Conservation (phyloP, 2,888 invertebrate genomes). For the Trissolcus brochymenae region DNA sequence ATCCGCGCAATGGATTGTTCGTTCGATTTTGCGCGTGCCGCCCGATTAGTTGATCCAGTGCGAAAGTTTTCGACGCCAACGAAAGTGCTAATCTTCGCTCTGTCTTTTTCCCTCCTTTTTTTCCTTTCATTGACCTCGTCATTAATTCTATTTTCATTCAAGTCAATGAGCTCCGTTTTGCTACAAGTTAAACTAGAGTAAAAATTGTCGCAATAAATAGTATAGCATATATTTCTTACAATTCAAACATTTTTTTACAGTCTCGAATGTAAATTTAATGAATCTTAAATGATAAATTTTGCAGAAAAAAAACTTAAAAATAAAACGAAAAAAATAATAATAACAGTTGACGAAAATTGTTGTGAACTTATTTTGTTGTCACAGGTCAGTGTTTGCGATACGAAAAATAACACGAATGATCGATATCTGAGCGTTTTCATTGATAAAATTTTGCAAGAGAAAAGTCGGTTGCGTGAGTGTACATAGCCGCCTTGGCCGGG, state of each 20-base stretch:
- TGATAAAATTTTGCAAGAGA: too few species aligned
- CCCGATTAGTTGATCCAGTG: conserved; percentile 3
- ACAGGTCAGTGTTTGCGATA: not conserved
- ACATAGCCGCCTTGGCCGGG: too few species aligned
- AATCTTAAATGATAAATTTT: not conserved
- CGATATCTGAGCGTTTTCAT: too few species aligned
- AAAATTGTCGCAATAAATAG: too few species aligned
- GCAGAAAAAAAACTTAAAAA: not conserved
- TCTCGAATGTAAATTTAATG: too few species aligned
- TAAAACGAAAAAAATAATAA: not conserved
- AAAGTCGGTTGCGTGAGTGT: too few species aligned
- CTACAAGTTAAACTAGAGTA: too few species aligned
- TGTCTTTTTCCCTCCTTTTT: not conserved
- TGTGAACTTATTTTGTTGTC: not conserved
- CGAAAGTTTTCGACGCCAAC: conserved; percentile 3
- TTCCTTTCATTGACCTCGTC: not conserved
- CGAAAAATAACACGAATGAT: too few species aligned
- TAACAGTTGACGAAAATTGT: not conserved
- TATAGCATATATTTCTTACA: too few species aligned
- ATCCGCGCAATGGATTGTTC: not conserved
- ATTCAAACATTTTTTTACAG: too few species aligned
- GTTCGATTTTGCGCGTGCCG: conserved; percentile 3
- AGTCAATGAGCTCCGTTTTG: too few species aligned
- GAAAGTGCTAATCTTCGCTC: not conserved
- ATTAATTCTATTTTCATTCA: not conserved